These are phyloP conservation scores for Aeoliscus strigatus DNA, from an alignment of 2,797 vertebrate species.

Conservation along the genomic window DNA sequence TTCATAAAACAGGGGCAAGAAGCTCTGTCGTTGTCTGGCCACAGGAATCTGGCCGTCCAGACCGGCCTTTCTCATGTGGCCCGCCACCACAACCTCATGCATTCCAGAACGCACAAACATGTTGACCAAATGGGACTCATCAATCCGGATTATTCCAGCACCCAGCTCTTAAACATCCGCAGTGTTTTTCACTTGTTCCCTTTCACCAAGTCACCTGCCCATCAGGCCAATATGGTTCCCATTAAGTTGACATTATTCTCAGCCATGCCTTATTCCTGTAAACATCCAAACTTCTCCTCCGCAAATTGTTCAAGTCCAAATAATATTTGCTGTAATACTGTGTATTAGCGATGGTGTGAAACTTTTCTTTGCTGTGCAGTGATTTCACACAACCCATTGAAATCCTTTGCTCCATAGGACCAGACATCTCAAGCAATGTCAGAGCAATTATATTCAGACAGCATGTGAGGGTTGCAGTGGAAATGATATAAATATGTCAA, in stretches of 20 bases:
- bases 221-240: conserved; percentile 57
- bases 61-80: conserved; percentile 72
- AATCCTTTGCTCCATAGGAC: conserved; percentile 21
- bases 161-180: conserved; percentile 63
- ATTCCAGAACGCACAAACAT: conserved; percentile 80
- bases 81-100: conserved; percentile 67
- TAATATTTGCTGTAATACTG: conserved; percentile 25
- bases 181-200: conserved; percentile 76
- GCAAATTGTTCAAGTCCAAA: conserved; percentile 9
- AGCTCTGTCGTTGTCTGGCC: conserved; percentile 70
- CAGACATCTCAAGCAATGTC: conserved; percentile 45
- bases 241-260: conserved; percentile 51
- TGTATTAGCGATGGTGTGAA: conserved; percentile 21
- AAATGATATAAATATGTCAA: conserved; percentile 64
- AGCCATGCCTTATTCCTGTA: conserved; percentile 33
- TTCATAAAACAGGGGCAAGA: conserved; percentile 58
- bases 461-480: conserved; percentile 48
- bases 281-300: conserved; percentile 14
- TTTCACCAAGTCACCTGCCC: conserved; percentile 75
- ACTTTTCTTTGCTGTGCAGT: conserved; percentile 7
- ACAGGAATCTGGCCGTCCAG: conserved; percentile 72
- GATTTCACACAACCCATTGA: conserved; percentile 3
- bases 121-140: conserved; percentile 77
- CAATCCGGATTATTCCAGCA: conserved; percentile 71
- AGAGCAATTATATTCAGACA: conserved; percentile 56